Base-by-base conservation (phyloP, 2,113 vertebrate species). In the Poeciliopsis prolifica region DNA sequence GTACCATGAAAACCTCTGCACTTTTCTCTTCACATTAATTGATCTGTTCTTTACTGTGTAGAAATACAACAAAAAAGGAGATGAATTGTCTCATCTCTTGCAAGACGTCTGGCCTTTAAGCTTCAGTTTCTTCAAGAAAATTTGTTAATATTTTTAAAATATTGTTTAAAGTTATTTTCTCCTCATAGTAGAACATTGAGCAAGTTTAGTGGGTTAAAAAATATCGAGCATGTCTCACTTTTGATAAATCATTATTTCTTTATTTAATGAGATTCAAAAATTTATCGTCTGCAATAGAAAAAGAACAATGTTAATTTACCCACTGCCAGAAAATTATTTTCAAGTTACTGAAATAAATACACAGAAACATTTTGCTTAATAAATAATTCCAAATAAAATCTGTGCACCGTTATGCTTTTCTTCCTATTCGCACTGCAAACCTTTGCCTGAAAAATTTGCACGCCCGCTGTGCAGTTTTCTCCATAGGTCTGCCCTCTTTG, bases 391-490 rank as follows among this genome's bases (percentile, higher is more conserved):
- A n/a, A 64, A n/a, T 28, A 2, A 78, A 70, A 80, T 72, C 13
- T n/a, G 9, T 64, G 22, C 63, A 79, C 26, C 65, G 44, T 61
- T 70, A 24, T 72, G 22, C 37, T 69, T 68, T 40, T 65, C 60
- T 72, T 62, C 63, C 5, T 68, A 28, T 69, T 65, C 67, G 60
- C 65, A 35, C 48, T 61, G 70, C 58, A 82, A 73, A 76, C 31
- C 68, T 63, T 54, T 63, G 65, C 65, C 65, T 84, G 72, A 74
- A 58, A 48, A 71, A 76, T 83, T 37, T 78, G 75, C 64, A 63
- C 69, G 78, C 65, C 78, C 78, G 77, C 72, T 76, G 74, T 82
- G 79, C 66, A 33, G 26, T 70, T 68, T 70, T 74, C 82, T 63
- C 60, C 80, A 75, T 2, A 65, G 78, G 78, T 75, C 68, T 78